Evolutionary conservation across 2,797 vertebrate species (phyloP), one percentile per base, ranked within the genome.

Genomic region (Hyperoplus lanceolatus): DNA sequence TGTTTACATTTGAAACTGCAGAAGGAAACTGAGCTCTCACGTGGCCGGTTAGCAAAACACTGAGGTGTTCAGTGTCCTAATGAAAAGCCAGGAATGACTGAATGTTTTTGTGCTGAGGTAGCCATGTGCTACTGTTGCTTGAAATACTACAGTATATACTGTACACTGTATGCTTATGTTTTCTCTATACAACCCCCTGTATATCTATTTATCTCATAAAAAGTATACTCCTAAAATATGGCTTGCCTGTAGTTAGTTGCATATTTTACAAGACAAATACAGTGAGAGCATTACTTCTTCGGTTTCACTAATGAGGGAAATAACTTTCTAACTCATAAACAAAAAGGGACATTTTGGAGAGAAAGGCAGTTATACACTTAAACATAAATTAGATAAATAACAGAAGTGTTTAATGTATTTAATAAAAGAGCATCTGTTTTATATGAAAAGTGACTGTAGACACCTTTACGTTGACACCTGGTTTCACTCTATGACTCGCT

Each of bases 1-100:
- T 82, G 81, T 87, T 90, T 77, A 85, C 74, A 48, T 49, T 39
- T 62, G 49, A 54, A 13, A 5, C 55, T 59, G 18, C 61, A 57
- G 64, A 49, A 63, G 65, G 63, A 89, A 87, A 60, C 72, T 18
- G 42, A 76, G 73, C 70, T 75, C 64, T 63, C 46, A 29, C 61
- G 54, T 29, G 38, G 60, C 60, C 51, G 75, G 45, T 75, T 73
- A 51, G 53, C 55, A 73, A 85, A 80, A 65, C 39, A 65, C 39
- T 13, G 29, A 74, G 71, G 46, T 68, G 68, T 66, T 80, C 70
- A 70, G 51, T 68, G 50, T 41, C 49, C 71, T 16, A 11, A 50
- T 61, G 39, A 50, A 66, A n/a, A 0, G 21, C 0, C n/a, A 41
- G 54, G 73, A 74, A 29, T 51, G 41, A 68, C 45, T 63, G 66